Evolutionary conservation across 2,113 vertebrate species (phyloP).

Genomic region (Ciconia maguari): DNA sequence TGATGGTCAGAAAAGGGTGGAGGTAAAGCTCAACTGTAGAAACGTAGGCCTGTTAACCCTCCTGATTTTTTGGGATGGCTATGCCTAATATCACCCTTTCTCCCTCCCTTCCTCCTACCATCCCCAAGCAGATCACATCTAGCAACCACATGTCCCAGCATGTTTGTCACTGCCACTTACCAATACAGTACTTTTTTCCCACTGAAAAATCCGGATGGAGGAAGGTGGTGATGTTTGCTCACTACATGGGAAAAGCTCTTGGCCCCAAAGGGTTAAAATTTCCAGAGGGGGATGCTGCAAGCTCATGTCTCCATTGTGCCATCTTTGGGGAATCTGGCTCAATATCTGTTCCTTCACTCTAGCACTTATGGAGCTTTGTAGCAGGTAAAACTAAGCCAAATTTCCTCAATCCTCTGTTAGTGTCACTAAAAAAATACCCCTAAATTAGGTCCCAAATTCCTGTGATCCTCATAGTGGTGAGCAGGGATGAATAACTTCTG

Average conservation of each 20-base stretch:
- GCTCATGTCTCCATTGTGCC: neutral
- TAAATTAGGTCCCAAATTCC: constrained; percentile 59
- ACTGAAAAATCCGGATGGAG: neutral
- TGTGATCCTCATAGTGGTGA: constrained; percentile 11
- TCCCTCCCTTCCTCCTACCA: neutral
- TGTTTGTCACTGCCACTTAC: neutral
- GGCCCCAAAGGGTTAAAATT: neutral
- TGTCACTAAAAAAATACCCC: constrained; percentile 7
- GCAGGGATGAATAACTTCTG: constrained; percentile 24
- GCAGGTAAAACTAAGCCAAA: neutral
- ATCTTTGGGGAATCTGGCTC: neutral
- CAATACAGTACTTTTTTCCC: neutral
- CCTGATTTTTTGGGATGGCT: neutral
- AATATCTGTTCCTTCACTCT: neutral
- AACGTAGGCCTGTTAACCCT: neutral
- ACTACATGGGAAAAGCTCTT: neutral
- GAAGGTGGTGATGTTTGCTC: neutral
- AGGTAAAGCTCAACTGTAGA: neutral
- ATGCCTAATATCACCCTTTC: neutral
- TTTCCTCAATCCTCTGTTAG: constrained; percentile 19
- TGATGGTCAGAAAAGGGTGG: fast-evolving
- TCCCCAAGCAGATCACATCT: neutral
- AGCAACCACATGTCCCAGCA: neutral
- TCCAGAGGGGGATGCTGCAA: neutral
- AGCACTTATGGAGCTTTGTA: neutral